Percentiles rank a stretch among this genome's conserved stretches.
Evolutionary conservation across 2,888 invertebrate species (phyloP).

Genomic region (Blomia tropicalis): DNA sequence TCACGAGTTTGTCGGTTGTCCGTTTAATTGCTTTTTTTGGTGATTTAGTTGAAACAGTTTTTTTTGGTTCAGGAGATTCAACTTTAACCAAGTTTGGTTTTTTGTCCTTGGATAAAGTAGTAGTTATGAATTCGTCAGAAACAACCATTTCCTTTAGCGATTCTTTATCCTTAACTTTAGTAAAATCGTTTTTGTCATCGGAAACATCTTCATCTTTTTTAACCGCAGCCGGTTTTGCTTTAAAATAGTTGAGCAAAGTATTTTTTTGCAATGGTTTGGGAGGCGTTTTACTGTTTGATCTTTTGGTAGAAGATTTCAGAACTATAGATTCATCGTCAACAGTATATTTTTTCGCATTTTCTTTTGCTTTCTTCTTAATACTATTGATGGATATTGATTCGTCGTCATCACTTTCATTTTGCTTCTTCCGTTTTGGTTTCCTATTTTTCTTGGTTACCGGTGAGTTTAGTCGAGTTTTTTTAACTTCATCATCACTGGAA

Average conservation of each 20-base stretch:
- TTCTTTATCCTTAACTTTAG: not conserved
- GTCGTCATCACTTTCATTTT: not conserved
- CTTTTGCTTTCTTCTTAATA: constrained; percentile 9
- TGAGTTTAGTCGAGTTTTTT: not conserved
- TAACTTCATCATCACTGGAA: not conserved
- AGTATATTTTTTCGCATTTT: not conserved
- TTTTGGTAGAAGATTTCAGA: not conserved
- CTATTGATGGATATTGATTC: not conserved
- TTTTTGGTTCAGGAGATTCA: not conserved
- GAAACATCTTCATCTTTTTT: not conserved
- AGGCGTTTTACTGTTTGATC: not conserved
- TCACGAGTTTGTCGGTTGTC: not conserved
- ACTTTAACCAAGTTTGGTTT: not conserved
- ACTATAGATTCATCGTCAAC: not conserved
- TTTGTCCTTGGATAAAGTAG: not conserved
- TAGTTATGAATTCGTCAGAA: not conserved
- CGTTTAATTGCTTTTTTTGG: not conserved
- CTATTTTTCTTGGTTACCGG: not conserved
- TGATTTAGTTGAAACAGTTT: not conserved
- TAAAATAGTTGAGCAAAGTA: constrained; percentile 3
- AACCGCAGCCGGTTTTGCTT: not conserved
- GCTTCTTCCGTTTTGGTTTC: not conserved
- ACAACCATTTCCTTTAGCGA: not conserved
- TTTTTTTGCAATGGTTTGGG: not conserved
- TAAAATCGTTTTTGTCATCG: not conserved